phyloP scores from a whole-genome alignment of 2,888 invertebrate genomes.

The Elmis aenea region DNA sequence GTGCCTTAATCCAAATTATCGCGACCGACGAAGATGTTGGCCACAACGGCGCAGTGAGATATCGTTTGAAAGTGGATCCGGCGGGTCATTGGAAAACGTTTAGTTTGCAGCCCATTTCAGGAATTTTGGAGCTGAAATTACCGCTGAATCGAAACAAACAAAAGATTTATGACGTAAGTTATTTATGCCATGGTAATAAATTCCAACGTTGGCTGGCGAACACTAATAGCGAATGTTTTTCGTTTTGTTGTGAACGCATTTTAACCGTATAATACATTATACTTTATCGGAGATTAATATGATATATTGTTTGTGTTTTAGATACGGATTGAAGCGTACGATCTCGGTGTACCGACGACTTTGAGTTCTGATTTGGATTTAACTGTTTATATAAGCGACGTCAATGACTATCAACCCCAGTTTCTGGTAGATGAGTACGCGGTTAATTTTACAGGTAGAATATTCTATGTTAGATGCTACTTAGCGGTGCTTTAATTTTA shows the following conservation, averaged over 20 bases:
- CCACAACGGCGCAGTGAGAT: conserved; percentile 83
- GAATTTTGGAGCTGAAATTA: conserved; percentile 66
- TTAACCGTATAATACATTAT: too few species aligned
- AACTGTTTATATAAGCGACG: conserved; percentile 80
- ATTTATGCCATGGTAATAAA: too few species aligned
- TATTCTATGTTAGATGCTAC: too few species aligned
- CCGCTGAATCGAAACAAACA: conserved; percentile 77
- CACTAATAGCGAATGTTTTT: too few species aligned
- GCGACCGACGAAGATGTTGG: conserved; percentile 89
- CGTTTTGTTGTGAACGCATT: too few species aligned
- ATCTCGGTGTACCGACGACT: conserved; percentile 81
- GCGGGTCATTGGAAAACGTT: conserved; percentile 80
- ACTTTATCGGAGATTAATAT: too few species aligned
- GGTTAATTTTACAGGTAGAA: conserved; percentile 67
- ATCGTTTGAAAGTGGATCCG: conserved; percentile 74
- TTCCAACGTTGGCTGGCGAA: too few species aligned
- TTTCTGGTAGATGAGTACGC: conserved; percentile 68
- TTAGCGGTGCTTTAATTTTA: neutral
- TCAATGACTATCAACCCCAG: conserved; percentile 85
- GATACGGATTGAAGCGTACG: conserved; percentile 87
- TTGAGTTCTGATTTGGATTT: conserved; percentile 83
- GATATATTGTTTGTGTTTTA: too few species aligned
- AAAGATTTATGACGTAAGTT: conserved; percentile 76
- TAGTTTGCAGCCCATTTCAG: conserved; percentile 71
- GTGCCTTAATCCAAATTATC: conserved; percentile 70